Base-by-base conservation (phyloP, 1,140 invertebrate genomes). In the Drosophila teissieri region DNA sequence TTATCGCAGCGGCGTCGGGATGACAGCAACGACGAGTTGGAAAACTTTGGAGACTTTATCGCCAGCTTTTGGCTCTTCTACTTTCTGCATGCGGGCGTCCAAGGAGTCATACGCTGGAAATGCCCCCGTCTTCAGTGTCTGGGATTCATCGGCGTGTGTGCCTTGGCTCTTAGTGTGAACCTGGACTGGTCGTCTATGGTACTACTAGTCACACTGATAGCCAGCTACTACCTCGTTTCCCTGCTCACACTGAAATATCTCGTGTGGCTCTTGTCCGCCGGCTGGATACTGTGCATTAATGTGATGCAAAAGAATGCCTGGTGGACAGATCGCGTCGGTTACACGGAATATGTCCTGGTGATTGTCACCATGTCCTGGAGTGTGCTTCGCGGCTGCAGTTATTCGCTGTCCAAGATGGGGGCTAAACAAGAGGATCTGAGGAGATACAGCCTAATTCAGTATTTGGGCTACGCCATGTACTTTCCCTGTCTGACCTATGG, bases 401-500 rank as follows among this genome's bases (percentile, higher is more conserved):
- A 22, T 83, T 74, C 51, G 51, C 75, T 3, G 55, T 80, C 52
- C 14, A 52, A n/a, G 3, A 37, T 48, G 11, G 46, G 55, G 0
- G 27, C 53, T 1, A 56, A 42, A 10, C 12, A 51, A 40, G 39
- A 19, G 12, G 40, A 61, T 5, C 27, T 46, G 0, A 46, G 42
- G 5, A 45, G 12, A 5, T 75, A 62, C 8, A 49, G 14, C 4
- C 42, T 91, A 11, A 15, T 93, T 5, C 78, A 94, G 24, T 93
- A 94, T 69, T 80, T 96, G 19, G 94, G 95, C 34, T 98, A 98
- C 86, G 94, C 94, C 65, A 94, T 97, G 68, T 98, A 98, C 92
- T 94, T 97, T 42, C 97, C 97, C 27, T 93, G 95, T 10, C 93
- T 96, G 44, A 95, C 96, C 76, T 94, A 95, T 70, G 97, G 97